phyloP scores from a whole-genome alignment of 1,140 invertebrate genomes.

The Aricia agestis region DNA sequence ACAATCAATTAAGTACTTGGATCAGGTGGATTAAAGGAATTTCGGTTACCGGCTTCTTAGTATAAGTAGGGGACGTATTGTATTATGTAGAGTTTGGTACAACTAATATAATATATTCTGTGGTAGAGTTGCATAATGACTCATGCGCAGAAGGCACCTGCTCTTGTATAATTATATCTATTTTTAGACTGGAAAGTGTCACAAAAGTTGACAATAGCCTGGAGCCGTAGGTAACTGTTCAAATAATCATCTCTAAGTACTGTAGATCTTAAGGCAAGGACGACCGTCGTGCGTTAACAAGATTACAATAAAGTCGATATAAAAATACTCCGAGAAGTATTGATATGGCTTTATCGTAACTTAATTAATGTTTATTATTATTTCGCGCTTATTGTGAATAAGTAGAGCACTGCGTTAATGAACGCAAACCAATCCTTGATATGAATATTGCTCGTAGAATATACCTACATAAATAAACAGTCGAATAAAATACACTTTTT shows the following conservation, averaged over 20 bases:
- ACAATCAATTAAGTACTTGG: background rate
- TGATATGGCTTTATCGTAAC: conserved; percentile 1
- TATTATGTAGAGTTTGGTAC: too few relatives aligned
- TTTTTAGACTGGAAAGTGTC: background rate
- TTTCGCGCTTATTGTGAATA: background rate
- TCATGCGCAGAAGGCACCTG: background rate
- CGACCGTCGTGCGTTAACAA: background rate
- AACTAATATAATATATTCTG: too few relatives aligned
- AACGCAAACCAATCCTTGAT: background rate
- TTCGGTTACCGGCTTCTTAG: background rate
- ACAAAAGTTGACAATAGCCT: background rate
- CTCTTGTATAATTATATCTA: background rate
- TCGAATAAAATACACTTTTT: too few relatives aligned
- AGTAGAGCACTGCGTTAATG: background rate
- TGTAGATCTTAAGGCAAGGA: background rate
- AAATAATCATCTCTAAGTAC: too few relatives aligned
- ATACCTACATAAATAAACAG: too few relatives aligned
- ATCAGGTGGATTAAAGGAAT: background rate
- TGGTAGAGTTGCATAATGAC: background rate
- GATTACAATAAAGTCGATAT: background rate
- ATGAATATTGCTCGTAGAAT: too few relatives aligned
- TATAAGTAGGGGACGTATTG: background rate
- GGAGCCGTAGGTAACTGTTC: too few relatives aligned
- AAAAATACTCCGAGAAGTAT: background rate
- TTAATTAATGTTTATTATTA: background rate